A percentile compares a stretch with the other conserved stretches of the same genome.
phyloP scores from a whole-genome alignment of 2,888 invertebrate species.

The Hirtodrosophila confusa region DNA sequence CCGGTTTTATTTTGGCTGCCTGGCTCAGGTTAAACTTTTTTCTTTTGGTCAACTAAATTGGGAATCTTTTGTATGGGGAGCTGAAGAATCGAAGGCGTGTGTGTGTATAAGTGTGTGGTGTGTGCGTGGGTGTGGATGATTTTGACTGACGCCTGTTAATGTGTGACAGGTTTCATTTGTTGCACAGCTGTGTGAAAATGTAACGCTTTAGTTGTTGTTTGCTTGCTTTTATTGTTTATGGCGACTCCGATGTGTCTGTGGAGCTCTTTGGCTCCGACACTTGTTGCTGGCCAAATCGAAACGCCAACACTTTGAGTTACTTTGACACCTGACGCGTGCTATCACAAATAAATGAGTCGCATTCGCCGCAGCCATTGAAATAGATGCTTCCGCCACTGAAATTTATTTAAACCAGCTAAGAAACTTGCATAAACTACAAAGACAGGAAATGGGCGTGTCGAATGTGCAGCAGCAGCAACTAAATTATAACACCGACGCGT shows the following conservation, averaged over 20 bases:
- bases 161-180: constrained; percentile 70
- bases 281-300: constrained; percentile 49
- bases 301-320: constrained; percentile 21
- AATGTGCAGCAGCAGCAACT: constrained; percentile 24
- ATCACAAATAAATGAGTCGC: constrained; percentile 13
- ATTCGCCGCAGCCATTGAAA: constrained; percentile 35
- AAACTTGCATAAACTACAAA: constrained; percentile 45
- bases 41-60: constrained; percentile 27
- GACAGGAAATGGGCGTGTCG: constrained; percentile 68
- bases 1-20: constrained; percentile 42
- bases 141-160: constrained; percentile 48
- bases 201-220: constrained; percentile 3
- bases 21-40: constrained; percentile 16
- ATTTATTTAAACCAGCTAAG: constrained; percentile 39
- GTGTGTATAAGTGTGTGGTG: not conserved
- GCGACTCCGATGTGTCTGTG: constrained; percentile 38
- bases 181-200: constrained; percentile 57
- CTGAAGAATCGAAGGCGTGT: constrained; percentile 22
- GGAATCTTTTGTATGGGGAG: constrained; percentile 34
- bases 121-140: constrained; percentile 28
- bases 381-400: constrained; percentile 66
- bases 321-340: constrained; percentile 62
- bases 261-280: constrained; percentile 39
- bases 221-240: not conserved
- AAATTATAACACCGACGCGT: constrained; percentile 68